Evolutionary conservation across 2,888 invertebrate species (phyloP), one percentile per base, ranked within the genome.

Genomic region (Tenthredo livida): DNA sequence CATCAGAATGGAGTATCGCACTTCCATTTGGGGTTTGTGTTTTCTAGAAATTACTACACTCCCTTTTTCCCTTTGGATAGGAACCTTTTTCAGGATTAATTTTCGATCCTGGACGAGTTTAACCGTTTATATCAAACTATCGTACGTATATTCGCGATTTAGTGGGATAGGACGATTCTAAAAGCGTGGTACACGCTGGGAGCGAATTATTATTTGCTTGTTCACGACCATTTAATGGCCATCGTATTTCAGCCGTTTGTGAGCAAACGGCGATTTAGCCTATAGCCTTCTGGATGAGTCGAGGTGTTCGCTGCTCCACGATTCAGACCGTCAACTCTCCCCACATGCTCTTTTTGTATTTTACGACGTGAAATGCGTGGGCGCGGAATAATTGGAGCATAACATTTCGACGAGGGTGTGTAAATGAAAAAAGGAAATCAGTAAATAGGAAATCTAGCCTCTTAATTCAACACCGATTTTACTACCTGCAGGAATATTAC

Each of bases 351-450:
- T 73, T 73, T 47, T 43, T 21, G 21, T 73, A 40, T 73, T 73
- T 73, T 73, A 73, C 73, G 40, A 73, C 40, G 3, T 25, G 43
- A 40, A 43, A 73, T 73, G 43, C 43, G 73, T 73, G 73, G 73
- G 73, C 43, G 73, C 29, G 73, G 73, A 73, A 73, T 73, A 73
- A 73, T 73, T 73, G 73, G 40, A 73, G 73, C 73, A 43, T 40
- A 43, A 73, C 40, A 73, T 73, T 73, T 12, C 10, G 47, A 73
- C 73, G 40, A 73, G 40, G 73, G 43, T 40, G 40, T 73, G 73
- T 73, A 43, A 73, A 43, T 67, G 33, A 67, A 67, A 33, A 33
- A 67, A 61, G 2, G 67, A 10, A 67, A 33, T 33, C 67, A 33
- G 67, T 67, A 33, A 25, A 67, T 67, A 33, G 29, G 67, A 67